Evolutionary conservation across 2,888 invertebrate species (phyloP).

Genomic region (Pachymerium ferrugineum): DNA sequence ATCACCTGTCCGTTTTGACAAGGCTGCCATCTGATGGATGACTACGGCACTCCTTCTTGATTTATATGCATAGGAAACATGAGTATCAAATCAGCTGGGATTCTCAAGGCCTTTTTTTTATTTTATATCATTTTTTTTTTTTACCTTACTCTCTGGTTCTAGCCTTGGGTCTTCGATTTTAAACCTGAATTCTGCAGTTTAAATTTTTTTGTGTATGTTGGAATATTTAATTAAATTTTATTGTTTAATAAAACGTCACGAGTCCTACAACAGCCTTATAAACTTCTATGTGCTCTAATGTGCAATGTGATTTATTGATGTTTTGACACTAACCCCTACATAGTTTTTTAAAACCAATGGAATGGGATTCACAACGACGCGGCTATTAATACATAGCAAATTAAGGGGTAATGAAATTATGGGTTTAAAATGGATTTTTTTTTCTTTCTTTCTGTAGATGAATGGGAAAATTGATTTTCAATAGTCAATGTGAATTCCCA

Average conservation of each 20-base stretch:
- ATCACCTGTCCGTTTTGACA: conserved; percentile 10
- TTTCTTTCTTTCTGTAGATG: not conserved
- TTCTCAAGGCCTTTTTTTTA: not conserved
- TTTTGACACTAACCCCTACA: too few species aligned
- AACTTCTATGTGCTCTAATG: too few species aligned
- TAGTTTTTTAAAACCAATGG: too few species aligned
- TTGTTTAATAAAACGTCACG: too few species aligned
- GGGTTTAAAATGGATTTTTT: not conserved
- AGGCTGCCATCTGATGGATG: conserved; percentile 13
- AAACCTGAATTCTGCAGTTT: not conserved
- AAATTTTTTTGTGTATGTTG: too few species aligned
- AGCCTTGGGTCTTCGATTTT: not conserved
- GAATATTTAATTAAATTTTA: too few species aligned
- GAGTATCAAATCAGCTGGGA: not conserved
- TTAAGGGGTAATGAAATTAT: too few species aligned
- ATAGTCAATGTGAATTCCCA: too few species aligned
- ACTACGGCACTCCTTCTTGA: not conserved
- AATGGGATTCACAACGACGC: too few species aligned
- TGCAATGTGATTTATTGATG: too few species aligned
- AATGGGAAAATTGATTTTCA: not conserved
- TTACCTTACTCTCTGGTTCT: not conserved
- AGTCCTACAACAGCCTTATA: too few species aligned
- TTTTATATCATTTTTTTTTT: not conserved
- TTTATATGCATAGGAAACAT: conserved; percentile 19
- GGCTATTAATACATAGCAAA: too few species aligned